Base-by-base conservation (phyloP, 2,113 vertebrate species). In the Oceanites oceanicus region DNA sequence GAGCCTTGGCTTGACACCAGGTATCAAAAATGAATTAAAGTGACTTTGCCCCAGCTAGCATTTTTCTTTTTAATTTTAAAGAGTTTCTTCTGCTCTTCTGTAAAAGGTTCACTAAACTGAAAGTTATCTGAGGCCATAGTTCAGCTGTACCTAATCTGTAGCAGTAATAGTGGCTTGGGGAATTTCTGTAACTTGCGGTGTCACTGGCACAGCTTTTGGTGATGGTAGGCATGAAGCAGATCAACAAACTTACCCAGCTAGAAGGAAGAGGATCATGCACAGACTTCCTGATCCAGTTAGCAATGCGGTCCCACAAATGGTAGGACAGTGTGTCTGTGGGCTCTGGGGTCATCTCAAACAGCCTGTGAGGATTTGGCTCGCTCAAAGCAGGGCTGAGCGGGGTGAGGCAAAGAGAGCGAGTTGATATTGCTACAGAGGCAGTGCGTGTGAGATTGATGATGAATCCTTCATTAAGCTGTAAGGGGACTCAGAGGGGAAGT, bases 11-110 rank as follows among this genome's bases (percentile, higher is more conserved):
- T 81, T 86, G 84, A 76, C 42, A 80, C 63, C 89, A 76, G 68
- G 72, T 94, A 71, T 92, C 80, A 81, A 59, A 66, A 79, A 90
- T 71, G 84, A 86, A 30, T 87, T 79, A 3, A 87, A 85, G 26
- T 86, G 44, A 59, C 82, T 94, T 91, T 85, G 40, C 19, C 65
- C 11, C 18, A 81, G 63, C 5, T 47, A 71, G 18, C 38, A 8
- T 11, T 26, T 36, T 40, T 56, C 34, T 40, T 44, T 18, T 53
- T 42, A 32, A 22, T 61, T 74, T 53, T n/a, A 32, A 75, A 66
- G 17, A 61, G 23, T 79, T 88, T 76, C 20, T 79, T 76, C n/a
- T 77, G 15, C 42, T 68, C 14, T 73, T 84, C 25, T 74, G 22
- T 82, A 18, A 29, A 83, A 67, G 66, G 44, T 36, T 77, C 38